Percentiles rank a stretch among this genome's conserved stretches.
Evolutionary conservation across 2,113 vertebrate genomes (phyloP).

Genomic region (Protobothrops flavoviridis): DNA sequence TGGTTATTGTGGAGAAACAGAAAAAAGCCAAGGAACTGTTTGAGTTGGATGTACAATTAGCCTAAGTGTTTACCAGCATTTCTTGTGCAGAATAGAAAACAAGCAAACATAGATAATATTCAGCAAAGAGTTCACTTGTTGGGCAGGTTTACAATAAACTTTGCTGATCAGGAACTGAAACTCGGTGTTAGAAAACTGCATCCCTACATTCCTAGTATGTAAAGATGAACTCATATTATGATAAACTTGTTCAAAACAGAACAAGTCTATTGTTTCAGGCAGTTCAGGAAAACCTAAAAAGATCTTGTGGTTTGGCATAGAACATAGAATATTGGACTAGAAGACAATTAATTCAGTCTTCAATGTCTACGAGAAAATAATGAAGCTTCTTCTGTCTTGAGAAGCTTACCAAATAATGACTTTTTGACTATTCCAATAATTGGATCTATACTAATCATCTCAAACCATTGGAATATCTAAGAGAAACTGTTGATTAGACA

Average conservation of each 20-base stretch:
- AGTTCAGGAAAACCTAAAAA: no score
- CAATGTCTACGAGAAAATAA: background rate
- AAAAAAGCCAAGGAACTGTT: slow-evolving; percentile 63
- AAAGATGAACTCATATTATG: background rate
- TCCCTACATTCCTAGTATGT: background rate
- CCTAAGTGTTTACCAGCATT: slow-evolving; percentile 53
- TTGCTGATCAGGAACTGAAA: background rate
- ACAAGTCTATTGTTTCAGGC: no score
- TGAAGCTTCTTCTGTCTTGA: background rate
- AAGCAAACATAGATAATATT: slow-evolving; percentile 68
- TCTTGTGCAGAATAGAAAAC: slow-evolving; percentile 65
- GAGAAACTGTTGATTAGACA: background rate
- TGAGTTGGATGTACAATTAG: slow-evolving; percentile 79
- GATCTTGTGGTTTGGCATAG: no score
- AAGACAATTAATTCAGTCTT: background rate
- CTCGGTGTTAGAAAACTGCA: background rate
- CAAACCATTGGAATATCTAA: background rate
- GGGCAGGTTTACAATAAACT: background rate
- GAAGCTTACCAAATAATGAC: background rate
- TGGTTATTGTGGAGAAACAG: slow-evolving; percentile 18
- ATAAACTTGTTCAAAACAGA: background rate
- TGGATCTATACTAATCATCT: background rate
- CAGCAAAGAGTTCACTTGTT: slow-evolving; percentile 71
- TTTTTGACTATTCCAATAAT: background rate
- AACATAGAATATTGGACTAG: background rate